These are phyloP conservation scores for Xiphophorus maculatus DNA, from an alignment of 2,113 vertebrate species.

Conservation along the genomic window DNA sequence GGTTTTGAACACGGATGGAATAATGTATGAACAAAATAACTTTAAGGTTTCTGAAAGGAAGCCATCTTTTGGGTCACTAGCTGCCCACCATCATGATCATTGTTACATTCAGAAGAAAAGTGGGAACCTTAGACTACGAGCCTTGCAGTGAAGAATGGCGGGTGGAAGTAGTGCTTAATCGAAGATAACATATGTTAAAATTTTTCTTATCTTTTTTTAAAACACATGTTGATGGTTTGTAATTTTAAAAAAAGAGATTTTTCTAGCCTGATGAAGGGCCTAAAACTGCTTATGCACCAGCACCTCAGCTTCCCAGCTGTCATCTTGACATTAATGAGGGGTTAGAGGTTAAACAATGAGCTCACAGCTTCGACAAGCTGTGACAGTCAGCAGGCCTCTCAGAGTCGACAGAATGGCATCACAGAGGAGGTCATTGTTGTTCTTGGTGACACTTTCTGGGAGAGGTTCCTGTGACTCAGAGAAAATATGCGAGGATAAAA, in stretches of 20 bases:
- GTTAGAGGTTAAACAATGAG: conserved; percentile 50
- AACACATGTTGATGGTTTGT: neutral
- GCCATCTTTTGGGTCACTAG: neutral
- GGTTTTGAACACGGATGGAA: neutral
- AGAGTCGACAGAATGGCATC: conserved; percentile 54
- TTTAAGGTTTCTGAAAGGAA: neutral
- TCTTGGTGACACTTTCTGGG: conserved; percentile 64
- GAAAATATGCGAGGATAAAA: conserved; percentile 44
- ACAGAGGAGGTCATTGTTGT: conserved; percentile 65
- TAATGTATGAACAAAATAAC: neutral
- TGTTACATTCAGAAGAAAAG: neutral
- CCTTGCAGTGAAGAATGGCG: neutral
- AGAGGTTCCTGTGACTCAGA: conserved; percentile 68
- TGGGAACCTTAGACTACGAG: neutral
- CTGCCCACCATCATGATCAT: neutral
- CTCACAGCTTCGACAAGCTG: conserved; percentile 54
- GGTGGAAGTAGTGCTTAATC: no score
- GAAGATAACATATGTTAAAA: neutral
- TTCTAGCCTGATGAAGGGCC: neutral
- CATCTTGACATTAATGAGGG: conserved; percentile 20
- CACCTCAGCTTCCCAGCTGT: conserved; percentile 23
- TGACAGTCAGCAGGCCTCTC: conserved; percentile 51
- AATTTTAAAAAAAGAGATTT: neutral
- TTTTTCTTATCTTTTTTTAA: neutral
- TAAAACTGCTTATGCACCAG: neutral